A percentile compares a stretch with the other conserved stretches of the same genome.
phyloP scores from a whole-genome alignment of 2,888 invertebrate genomes.

The Erynnis tages region DNA sequence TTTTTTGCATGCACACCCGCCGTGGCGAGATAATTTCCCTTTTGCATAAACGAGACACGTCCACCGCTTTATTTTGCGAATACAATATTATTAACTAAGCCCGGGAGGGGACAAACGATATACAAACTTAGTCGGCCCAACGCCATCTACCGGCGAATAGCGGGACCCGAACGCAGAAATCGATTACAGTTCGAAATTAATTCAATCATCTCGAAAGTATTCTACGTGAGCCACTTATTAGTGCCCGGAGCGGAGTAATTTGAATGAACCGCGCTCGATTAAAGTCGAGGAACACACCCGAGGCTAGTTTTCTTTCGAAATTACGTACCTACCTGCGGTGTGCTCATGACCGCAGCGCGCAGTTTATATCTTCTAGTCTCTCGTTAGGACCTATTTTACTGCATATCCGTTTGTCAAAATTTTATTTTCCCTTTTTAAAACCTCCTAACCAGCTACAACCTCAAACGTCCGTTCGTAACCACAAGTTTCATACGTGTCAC shows the following conservation, averaged over 20 bases:
- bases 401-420: slow-evolving; percentile 33
- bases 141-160: slow-evolving; percentile 72
- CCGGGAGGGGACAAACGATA: slow-evolving; percentile 3
- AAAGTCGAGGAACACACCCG: slow-evolving; percentile 29
- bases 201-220: slow-evolving; percentile 36
- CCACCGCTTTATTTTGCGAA: slow-evolving; percentile 27
- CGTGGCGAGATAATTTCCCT: slow-evolving; percentile 30
- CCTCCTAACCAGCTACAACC: slow-evolving; percentile 32
- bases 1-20: slow-evolving; percentile 37
- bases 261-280: slow-evolving; percentile 43
- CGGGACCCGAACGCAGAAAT: slow-evolving; percentile 48
- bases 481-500: slow-evolving; percentile 28
- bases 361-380: slow-evolving; percentile 45
- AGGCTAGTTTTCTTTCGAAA: slow-evolving; percentile 42
- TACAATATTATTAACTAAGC: slow-evolving; percentile 24
- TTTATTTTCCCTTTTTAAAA: slow-evolving; percentile 32
- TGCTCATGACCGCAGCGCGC: slow-evolving; percentile 42
- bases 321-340: slow-evolving; percentile 45
- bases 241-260: slow-evolving; percentile 51
- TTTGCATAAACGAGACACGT: slow-evolving; percentile 30
- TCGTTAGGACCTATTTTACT: slow-evolving; percentile 64
- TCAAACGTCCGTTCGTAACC: slow-evolving; percentile 31
- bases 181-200: slow-evolving; percentile 47
- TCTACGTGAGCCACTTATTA: slow-evolving; percentile 36
- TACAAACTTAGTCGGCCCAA: slow-evolving; percentile 28